Conservation (phyloP, 2,797 vertebrate species). For the Vipera latastei region DNA sequence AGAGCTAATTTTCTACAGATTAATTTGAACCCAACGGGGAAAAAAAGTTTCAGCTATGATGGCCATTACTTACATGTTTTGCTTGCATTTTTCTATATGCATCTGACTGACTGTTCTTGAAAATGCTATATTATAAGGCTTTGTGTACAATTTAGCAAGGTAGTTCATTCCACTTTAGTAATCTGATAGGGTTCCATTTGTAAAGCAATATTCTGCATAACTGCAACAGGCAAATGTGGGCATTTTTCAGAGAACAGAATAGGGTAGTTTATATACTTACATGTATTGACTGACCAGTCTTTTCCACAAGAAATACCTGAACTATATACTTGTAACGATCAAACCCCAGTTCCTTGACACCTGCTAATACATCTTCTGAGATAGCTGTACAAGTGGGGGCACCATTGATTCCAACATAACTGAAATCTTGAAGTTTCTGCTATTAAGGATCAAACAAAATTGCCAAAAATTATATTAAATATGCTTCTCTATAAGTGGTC, state of each 20-base stretch:
- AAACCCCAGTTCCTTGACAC: constrained; percentile 67
- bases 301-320: constrained; percentile 71
- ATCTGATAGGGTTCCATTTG: neutral
- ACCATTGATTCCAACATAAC: constrained; percentile 56
- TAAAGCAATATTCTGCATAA: neutral
- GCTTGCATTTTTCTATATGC: neutral
- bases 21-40: neutral
- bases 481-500: neutral
- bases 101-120: neutral
- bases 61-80: neutral
- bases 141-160: neutral
- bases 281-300: constrained; percentile 70
- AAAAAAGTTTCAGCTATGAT: neutral
- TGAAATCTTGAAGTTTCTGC: constrained; percentile 62
- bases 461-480: constrained; percentile 34
- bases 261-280: constrained; percentile 59
- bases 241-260: neutral
- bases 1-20: neutral
- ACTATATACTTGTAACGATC: constrained; percentile 73
- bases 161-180: neutral
- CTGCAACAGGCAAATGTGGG: neutral
- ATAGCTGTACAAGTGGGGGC: constrained; percentile 61
- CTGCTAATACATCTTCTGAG: constrained; percentile 66
- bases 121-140: neutral
- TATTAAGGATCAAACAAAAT: constrained; percentile 59